phyloP scores from a whole-genome alignment of 2,113 vertebrate species.

The Neogobius melanostomus region DNA sequence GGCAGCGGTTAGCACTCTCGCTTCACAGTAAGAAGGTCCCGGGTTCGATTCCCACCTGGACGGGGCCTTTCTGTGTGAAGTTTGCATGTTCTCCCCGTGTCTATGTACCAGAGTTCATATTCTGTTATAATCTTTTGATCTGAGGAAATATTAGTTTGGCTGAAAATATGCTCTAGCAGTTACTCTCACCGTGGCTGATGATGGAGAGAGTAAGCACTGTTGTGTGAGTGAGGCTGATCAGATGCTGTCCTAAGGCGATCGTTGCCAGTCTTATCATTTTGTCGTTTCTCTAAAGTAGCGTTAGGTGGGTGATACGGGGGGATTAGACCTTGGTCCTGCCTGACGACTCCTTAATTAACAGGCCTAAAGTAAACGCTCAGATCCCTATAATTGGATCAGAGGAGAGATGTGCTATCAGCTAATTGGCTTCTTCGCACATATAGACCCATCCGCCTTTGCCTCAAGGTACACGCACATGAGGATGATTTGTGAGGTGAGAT shows the following conservation, averaged over 20 bases:
- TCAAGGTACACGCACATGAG: constrained; percentile 42
- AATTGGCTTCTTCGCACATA: constrained; percentile 72
- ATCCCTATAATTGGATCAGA: constrained; percentile 75
- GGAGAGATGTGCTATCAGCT: constrained; percentile 70
- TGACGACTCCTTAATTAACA: constrained; percentile 75
- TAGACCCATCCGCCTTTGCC: constrained; percentile 63
- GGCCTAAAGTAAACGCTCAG: constrained; percentile 77
- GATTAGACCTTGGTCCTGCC: constrained; percentile 64
- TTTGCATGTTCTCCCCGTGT: too few species aligned
- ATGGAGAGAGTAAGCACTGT: constrained; percentile 12
- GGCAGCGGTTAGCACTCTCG: too few species aligned
- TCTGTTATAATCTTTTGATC: neutral
- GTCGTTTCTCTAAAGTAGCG: constrained; percentile 48
- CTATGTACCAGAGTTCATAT: neutral
- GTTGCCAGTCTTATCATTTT: constrained; percentile 54
- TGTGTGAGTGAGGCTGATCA: constrained; percentile 10
- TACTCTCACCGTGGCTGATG: constrained; percentile 5
- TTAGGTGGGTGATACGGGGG: constrained; percentile 65
- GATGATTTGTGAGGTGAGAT: constrained; percentile 34
- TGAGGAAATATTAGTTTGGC: neutral
- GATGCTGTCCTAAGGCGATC: constrained; percentile 41
- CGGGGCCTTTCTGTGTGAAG: too few species aligned
- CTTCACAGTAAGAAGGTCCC: too few species aligned
- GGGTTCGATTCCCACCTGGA: too few species aligned
- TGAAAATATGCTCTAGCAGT: neutral